These are phyloP conservation scores for Python bivittatus DNA, from an alignment of 2,113 vertebrate species.

Conservation along the genomic window DNA sequence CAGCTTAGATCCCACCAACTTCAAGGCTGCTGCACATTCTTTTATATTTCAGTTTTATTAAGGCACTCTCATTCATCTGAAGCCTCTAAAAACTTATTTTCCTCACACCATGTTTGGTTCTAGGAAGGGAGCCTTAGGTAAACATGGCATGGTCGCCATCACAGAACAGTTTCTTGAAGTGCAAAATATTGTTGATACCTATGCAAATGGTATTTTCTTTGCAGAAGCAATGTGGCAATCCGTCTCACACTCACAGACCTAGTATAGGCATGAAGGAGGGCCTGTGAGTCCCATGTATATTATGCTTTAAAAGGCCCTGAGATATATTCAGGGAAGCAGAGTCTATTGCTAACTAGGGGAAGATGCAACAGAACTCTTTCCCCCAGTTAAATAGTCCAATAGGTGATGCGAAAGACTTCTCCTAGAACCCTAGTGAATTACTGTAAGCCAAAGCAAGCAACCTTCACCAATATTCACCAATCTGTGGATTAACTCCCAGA, in stretches of 20 bases:
- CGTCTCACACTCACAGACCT: not conserved
- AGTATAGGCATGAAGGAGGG: not conserved
- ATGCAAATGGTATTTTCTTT: not conserved
- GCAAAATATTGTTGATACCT: not conserved
- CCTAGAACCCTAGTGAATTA: not conserved
- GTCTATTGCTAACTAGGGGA: not conserved
- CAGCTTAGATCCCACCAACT: too few relatives aligned
- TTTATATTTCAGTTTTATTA: too few relatives aligned
- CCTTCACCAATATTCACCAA: not conserved
- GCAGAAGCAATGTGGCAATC: not conserved
- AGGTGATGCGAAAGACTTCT: not conserved
- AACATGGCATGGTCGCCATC: not conserved
- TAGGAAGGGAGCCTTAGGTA: not conserved
- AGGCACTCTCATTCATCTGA: too few relatives aligned
- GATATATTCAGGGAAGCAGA: not conserved
- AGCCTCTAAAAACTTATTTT: too few relatives aligned
- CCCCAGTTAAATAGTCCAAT: not conserved
- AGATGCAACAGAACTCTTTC: not conserved
- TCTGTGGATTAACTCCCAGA: not conserved
- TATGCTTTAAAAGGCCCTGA: not conserved
- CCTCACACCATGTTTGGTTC: not conserved
- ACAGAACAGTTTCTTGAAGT: not conserved
- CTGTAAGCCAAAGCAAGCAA: not conserved
- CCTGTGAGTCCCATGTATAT: not conserved
- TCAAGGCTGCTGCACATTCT: too few relatives aligned